Base-by-base conservation (phyloP, 92 coral and sea anemone species). In the Porites evermanni region DNA sequence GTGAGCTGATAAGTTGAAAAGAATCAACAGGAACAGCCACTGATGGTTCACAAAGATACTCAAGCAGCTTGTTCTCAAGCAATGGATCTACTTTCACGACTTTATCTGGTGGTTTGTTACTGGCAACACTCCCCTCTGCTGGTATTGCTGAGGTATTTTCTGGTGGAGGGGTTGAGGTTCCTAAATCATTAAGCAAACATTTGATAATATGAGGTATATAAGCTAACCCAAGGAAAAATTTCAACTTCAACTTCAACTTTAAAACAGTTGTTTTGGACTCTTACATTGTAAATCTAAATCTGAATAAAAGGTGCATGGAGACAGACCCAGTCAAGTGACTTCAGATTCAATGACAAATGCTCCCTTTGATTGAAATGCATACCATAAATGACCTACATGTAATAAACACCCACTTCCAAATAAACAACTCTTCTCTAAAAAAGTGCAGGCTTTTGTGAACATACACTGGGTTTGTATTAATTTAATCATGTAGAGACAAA, bases 21-120 rank as follows among this genome's bases (percentile, higher is more conserved):
- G 99, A 97, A 83, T 97, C 98, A 18, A 97, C 88, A 51, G 99
- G 99, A 78, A 97, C 70, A 12, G 87, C 87, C 56, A 92, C 53
- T 12, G 93, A 87, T 6, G 98, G 92, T 85, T 92, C 92, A 38
- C 97, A 95, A 74, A 97, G 80, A 72, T 87, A 93, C 66, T 91
- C 95, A 54, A 95, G 73, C 69, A 97, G 85, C 66, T 88, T 91
- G 79, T 77, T 93, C 81, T 97, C 99, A 12, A 97, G 71, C 85
- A 89, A 67, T 16, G 98, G 98, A 78, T 97, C 98, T 53, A 87
- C 92, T 75, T 95, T 97, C 11, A 86, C 90, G 2, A 88, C 87
- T 66, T 88, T 92, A 47, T 94, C 84, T 69, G 71, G 78, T 47
- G 67, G 79, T 81, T 90, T 94, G 18, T 81, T 79, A 8, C 91